A percentile compares a stretch with the other conserved stretches of the same genome.
Conservation (phyloP, 2,113 vertebrate species). For the Corythoichthys intestinalis region DNA sequence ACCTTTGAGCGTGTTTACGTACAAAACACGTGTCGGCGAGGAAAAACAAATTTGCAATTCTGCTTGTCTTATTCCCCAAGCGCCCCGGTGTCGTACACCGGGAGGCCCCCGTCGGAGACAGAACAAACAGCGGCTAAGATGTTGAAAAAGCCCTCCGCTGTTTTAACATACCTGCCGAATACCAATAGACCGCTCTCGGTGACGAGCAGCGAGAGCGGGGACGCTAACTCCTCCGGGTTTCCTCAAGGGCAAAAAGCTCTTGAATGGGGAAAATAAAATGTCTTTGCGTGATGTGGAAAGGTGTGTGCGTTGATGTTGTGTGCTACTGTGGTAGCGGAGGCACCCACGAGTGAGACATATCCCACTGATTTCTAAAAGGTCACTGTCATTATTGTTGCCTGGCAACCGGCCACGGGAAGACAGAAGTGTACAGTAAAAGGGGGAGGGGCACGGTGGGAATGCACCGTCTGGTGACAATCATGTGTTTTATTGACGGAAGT, state of each 20-base stretch:
- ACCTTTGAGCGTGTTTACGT: constrained; percentile 29
- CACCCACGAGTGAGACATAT: constrained; percentile 45
- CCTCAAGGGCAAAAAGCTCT: constrained; percentile 62
- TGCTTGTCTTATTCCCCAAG: constrained; percentile 35
- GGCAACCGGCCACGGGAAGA: constrained; percentile 67
- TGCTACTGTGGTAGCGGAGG: not conserved
- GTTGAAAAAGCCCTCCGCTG: constrained; percentile 10
- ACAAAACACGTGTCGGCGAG: too few species aligned
- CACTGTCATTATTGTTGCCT: constrained; percentile 79
- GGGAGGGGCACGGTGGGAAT: too few species aligned
- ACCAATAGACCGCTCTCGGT: constrained; percentile 66
- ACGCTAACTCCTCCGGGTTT: constrained; percentile 54
- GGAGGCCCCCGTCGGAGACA: constrained; percentile 21
- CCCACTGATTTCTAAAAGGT: constrained; percentile 76
- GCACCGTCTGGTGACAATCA: too few species aligned
- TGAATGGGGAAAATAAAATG: too few species aligned
- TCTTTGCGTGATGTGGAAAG: constrained; percentile 19
- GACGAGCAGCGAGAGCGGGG: constrained; percentile 25
- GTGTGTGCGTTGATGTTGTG: too few species aligned
- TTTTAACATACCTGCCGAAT: constrained; percentile 67
- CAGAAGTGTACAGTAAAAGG: constrained; percentile 49
- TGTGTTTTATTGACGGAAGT: too few species aligned
- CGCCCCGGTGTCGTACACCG: constrained; percentile 62
- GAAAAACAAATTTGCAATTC: too few species aligned
- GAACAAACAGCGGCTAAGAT: too few species aligned